Evolutionary conservation across 1,140 invertebrate genomes (phyloP).

Genomic region (Pseudomyrmex concolor): DNA sequence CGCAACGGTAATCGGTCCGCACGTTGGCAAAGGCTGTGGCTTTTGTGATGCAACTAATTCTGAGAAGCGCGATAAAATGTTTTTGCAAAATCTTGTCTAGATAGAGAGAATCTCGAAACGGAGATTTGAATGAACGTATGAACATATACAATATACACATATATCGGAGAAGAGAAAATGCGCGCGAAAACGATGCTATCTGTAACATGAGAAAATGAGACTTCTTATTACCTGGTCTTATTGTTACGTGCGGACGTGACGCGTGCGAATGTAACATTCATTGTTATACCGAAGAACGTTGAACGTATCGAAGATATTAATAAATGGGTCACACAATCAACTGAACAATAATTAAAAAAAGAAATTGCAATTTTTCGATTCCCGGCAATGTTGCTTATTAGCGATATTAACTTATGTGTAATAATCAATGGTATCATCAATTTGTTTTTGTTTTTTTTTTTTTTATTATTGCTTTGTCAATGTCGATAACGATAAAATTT

Average conservation of each 20-base stretch:
- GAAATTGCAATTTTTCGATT: slow-evolving; percentile 9
- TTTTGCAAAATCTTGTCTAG: neutral
- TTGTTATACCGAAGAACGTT: slow-evolving; percentile 50
- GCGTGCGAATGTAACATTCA: slow-evolving; percentile 50
- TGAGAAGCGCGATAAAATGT: slow-evolving; percentile 39
- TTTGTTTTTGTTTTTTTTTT: no score
- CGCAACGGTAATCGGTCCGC: slow-evolving; percentile 68
- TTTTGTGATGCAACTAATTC: slow-evolving; percentile 62
- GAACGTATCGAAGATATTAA: slow-evolving; percentile 41
- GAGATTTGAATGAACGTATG: slow-evolving; percentile 35
- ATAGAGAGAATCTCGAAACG: no score
- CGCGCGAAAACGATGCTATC: slow-evolving; percentile 56
- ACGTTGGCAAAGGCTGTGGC: slow-evolving; percentile 57
- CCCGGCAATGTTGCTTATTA: slow-evolving; percentile 14
- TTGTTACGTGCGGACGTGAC: slow-evolving; percentile 43
- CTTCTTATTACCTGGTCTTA: slow-evolving; percentile 57
- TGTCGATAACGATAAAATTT: no score
- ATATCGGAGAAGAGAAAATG: neutral
- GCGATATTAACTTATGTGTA: neutral
- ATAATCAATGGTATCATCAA: neutral
- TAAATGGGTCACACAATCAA: slow-evolving; percentile 48
- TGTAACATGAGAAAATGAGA: slow-evolving; percentile 69
- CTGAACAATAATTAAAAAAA: slow-evolving; percentile 1
- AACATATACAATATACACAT: neutral
- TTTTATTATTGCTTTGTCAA: no score